phyloP scores from a whole-genome alignment of 2,888 invertebrate species.

The Caradrina clavipalpis region DNA sequence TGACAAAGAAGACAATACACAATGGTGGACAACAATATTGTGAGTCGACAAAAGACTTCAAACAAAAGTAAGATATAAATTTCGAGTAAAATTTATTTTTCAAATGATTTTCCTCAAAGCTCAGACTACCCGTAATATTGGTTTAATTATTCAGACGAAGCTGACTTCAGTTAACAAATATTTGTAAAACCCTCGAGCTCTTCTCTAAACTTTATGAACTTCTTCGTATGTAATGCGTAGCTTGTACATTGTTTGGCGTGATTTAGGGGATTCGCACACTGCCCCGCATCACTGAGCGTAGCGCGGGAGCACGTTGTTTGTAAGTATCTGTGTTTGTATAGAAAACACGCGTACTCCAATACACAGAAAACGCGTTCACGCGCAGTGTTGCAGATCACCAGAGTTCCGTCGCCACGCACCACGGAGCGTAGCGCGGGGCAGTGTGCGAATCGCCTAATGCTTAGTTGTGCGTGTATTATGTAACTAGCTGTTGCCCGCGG shows the following conservation, averaged over 20 bases:
- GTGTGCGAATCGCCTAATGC: too few relatives aligned
- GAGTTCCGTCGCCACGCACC: too few relatives aligned
- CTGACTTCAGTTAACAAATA: conserved; percentile 2
- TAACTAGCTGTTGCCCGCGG: too few relatives aligned
- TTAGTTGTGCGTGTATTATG: too few relatives aligned
- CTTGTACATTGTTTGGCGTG: background rate
- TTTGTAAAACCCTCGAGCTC: background rate
- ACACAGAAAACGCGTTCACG: too few relatives aligned
- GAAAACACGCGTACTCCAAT: too few relatives aligned
- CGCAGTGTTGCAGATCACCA: too few relatives aligned
- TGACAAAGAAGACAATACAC: background rate
- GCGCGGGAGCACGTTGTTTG: too few relatives aligned
- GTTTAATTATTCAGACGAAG: conserved; percentile 3
- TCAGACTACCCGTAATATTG: conserved; percentile 2
- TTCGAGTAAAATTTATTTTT: conserved; percentile 4
- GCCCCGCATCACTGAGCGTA: too few relatives aligned
- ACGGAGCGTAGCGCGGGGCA: too few relatives aligned
- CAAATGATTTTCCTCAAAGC: conserved; percentile 8
- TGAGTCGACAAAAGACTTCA: background rate
- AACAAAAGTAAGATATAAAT: conserved; percentile 2
- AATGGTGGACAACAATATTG: background rate
- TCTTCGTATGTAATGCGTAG: background rate
- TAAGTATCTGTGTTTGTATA: too few relatives aligned
- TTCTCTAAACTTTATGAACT: background rate
- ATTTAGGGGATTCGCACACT: too few relatives aligned